Evolutionary conservation across 2,797 vertebrate species (phyloP), one percentile per base, ranked within the genome.

Genomic region (Neosilurus mollespiculum): DNA sequence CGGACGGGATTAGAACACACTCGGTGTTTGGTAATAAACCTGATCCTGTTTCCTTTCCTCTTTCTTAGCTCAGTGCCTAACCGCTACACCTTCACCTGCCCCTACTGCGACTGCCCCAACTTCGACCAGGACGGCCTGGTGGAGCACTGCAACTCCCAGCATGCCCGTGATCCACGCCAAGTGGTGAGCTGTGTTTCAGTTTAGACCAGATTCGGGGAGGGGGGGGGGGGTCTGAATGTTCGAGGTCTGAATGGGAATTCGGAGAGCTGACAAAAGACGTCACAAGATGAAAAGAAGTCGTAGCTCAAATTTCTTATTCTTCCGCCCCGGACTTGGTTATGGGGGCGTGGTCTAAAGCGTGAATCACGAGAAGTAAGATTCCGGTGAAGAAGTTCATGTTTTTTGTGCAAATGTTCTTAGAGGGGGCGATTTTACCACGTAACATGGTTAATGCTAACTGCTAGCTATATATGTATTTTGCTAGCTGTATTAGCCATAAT

Each of bases 111-210:
- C 64, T 96, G 95, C 92, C 96, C 94, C 91, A 99, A 99, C 94
- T 94, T 99, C 22, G 98, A 98, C 78, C 98, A 99, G 89, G 98
- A 98, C 54, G 96, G 98, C 51, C 94, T 99, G 82, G 95, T 98
- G 78, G 97, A 99, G 77, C 98, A 99, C 90, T 99, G 98, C 94
- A 98, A 94, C 86, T 89, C 95, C 24, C 91, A 93, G 81, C 98
- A 99, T 85, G 93, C 94, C 90, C 94, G 92, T 58, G 98, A 99
- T 80, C 89, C 95, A 73, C 96, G 96, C 85, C 96, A 95, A 93
- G 98, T 99, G 96, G 98, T 99, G 93, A 87, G 87, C 12, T 2
- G 49, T 56, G 3, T 37, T n/a, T 1, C 4, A 12, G 4, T 0
- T 78, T 34, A 24, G 9, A 24, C 2, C 2, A 11, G 26, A 6